Evolutionary conservation across 2,113 vertebrate species (phyloP).

Genomic region (Pan paniscus): DNA sequence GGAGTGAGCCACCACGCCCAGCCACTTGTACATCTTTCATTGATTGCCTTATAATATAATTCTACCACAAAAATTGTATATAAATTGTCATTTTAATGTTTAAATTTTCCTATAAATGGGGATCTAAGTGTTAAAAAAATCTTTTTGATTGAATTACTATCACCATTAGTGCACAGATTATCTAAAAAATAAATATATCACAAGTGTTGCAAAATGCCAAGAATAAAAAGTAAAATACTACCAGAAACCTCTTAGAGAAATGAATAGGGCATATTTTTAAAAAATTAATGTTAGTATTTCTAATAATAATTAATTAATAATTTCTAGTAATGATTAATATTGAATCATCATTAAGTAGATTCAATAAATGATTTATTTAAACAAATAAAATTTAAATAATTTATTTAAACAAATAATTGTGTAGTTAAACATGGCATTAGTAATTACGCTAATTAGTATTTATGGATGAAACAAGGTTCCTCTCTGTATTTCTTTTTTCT

Average conservation of each 20-base stretch:
- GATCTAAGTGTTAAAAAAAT: background rate
- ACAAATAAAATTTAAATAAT: background rate
- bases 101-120: background rate
- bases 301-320: background rate
- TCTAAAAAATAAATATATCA: background rate
- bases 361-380: background rate
- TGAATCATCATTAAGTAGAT: background rate
- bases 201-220: background rate
- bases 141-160: background rate
- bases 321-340: no score
- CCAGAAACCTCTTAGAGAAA: background rate
- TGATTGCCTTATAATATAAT: background rate
- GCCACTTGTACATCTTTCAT: background rate
- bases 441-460: background rate
- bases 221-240: background rate
- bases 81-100: background rate
- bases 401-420: background rate
- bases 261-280: background rate
- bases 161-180: background rate
- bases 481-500: background rate
- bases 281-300: background rate
- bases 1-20: no score
- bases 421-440: background rate
- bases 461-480: background rate
- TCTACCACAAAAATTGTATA: background rate